Conservation (phyloP, 2,797 vertebrate genomes). For the Phyllotis vaccarum region DNA sequence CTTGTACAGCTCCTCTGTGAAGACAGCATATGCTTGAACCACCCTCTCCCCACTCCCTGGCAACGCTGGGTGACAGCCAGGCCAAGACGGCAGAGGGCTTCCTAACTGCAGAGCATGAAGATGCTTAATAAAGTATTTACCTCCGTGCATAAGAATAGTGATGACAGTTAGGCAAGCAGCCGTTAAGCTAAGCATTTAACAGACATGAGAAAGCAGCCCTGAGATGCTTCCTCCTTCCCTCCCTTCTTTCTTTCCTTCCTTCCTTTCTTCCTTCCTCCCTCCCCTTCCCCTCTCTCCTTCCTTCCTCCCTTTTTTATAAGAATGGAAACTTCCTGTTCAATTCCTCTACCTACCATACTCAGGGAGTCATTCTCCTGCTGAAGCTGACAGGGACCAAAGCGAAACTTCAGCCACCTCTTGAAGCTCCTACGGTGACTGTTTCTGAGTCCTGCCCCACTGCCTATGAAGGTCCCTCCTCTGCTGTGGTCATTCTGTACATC, state of each 20-base stretch:
- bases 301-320: background rate
- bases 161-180: constrained; percentile 65
- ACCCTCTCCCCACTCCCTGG: background rate
- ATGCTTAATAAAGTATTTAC: constrained; percentile 79
- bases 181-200: constrained; percentile 53
- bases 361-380: background rate
- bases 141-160: constrained; percentile 56
- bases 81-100: constrained; percentile 29
- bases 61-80: background rate
- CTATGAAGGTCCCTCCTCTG: background rate
- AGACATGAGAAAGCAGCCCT: background rate
- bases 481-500: background rate
- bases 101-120: constrained; percentile 50
- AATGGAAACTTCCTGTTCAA: constrained; percentile 19
- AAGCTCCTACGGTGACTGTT: background rate
- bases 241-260: background rate
- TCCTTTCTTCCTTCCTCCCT: too few species aligned
- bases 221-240: background rate
- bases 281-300: too few species aligned
- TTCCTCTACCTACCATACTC: background rate
- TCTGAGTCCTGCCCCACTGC: background rate
- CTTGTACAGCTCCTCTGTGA: background rate
- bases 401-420: background rate
- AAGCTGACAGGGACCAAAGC: background rate
- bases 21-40: background rate